phyloP scores from a whole-genome alignment of 2,113 vertebrate species.

The Euleptes europaea region DNA sequence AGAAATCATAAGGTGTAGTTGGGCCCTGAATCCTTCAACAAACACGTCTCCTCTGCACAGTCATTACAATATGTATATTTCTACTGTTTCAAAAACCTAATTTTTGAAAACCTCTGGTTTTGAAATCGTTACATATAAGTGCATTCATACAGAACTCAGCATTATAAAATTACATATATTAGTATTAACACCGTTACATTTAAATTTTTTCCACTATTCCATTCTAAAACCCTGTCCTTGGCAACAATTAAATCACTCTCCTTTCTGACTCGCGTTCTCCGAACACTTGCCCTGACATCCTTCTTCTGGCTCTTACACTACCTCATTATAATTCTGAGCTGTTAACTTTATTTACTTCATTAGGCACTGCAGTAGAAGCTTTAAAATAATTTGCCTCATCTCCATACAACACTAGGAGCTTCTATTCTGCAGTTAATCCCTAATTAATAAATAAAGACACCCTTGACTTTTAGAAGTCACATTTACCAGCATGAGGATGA shows the following conservation, averaged over 20 bases:
- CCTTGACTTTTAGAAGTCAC: background rate
- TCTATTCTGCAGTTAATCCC: slow-evolving; percentile 7
- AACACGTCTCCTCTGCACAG: too few relatives aligned
- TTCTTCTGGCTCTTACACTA: background rate
- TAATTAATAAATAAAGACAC: slow-evolving; percentile 13
- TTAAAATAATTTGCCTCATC: slow-evolving; percentile 8
- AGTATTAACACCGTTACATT: background rate
- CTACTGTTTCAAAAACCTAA: background rate
- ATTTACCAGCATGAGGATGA: background rate
- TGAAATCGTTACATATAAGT: too few relatives aligned
- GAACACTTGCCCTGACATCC: background rate
- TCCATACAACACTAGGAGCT: background rate
- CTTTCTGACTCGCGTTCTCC: background rate
- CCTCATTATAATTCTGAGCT: background rate
- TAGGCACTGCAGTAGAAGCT: background rate
- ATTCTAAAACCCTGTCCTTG: background rate
- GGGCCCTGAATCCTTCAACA: too few relatives aligned
- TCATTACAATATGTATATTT: background rate
- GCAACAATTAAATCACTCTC: background rate
- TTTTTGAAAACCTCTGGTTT: too few relatives aligned
- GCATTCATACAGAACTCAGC: background rate
- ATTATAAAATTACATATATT: background rate
- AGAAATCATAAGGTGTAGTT: too few relatives aligned
- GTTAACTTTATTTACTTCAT: slow-evolving; percentile 9
- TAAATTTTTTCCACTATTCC: background rate